Evolutionary conservation across 2,888 invertebrate species (phyloP).

Genomic region (Eumerus sabulonum): DNA sequence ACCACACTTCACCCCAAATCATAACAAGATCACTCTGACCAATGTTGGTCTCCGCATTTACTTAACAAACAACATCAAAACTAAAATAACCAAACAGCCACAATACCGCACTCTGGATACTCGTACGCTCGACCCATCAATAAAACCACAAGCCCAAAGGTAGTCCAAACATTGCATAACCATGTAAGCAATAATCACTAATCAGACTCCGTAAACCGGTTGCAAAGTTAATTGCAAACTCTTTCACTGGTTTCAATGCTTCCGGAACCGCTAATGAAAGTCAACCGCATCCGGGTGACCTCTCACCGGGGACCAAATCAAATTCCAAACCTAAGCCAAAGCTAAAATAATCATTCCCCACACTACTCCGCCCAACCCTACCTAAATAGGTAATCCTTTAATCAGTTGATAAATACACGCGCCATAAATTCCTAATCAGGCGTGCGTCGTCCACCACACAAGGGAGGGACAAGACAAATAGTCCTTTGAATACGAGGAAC

Average conservation of each 20-base stretch:
- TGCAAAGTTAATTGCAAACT: constrained; percentile 50
- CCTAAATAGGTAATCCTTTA: constrained; percentile 52
- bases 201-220: constrained; percentile 32
- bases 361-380: background rate
- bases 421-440: constrained; percentile 31
- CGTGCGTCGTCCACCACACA: background rate
- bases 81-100: constrained; percentile 20
- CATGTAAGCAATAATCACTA: constrained; percentile 42
- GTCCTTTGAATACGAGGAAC: constrained; percentile 33
- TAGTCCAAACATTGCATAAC: constrained; percentile 34
- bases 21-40: too few species aligned
- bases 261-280: constrained; percentile 52
- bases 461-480: background rate
- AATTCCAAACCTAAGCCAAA: constrained; percentile 42
- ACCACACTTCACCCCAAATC: too few species aligned
- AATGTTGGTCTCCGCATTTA: too few species aligned
- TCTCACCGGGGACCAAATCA: background rate
- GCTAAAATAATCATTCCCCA: constrained; percentile 26
- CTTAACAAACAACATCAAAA: constrained; percentile 3
- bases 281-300: constrained; percentile 46
- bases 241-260: constrained; percentile 24
- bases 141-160: constrained; percentile 42
- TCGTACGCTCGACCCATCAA: constrained; percentile 18
- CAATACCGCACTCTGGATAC: background rate
- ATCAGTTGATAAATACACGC: constrained; percentile 57